A percentile compares a stretch with the other conserved stretches of the same genome.
Conservation (phyloP, 2,113 vertebrate species). For the Scytalopus superciliaris region DNA sequence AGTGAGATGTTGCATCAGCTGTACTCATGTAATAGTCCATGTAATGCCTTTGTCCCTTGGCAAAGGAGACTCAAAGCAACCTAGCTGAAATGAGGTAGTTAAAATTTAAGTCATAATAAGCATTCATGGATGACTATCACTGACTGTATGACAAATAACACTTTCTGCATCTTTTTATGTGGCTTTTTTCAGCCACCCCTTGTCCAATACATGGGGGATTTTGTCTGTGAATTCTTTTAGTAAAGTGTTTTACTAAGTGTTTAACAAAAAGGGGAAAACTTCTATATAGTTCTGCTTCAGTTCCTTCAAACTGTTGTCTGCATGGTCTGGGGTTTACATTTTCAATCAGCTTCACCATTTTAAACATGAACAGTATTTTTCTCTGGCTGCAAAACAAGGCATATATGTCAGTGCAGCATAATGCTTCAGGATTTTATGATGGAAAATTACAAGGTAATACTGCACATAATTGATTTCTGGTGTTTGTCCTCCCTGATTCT, state of each 20-base stretch:
- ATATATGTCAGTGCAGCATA: background rate
- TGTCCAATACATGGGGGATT: rapidly evolving
- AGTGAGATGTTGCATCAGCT: background rate
- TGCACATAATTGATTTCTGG: background rate
- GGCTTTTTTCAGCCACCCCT: background rate
- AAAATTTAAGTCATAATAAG: background rate
- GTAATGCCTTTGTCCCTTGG: background rate
- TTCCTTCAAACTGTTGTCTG: background rate
- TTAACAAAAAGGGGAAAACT: background rate
- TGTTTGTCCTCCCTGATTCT: background rate
- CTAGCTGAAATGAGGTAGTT: background rate
- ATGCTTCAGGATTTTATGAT: background rate
- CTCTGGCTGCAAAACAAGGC: background rate
- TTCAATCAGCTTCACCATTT: background rate
- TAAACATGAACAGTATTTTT: background rate
- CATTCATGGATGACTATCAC: background rate
- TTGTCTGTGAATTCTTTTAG: background rate
- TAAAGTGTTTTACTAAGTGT: background rate
- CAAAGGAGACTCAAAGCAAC: background rate
- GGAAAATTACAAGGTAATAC: background rate
- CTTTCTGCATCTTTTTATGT: background rate
- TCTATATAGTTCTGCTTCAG: background rate
- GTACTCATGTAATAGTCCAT: background rate
- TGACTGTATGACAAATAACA: background rate
- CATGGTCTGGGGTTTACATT: background rate